Evolutionary conservation across 2,113 vertebrate species (phyloP).

Genomic region (Ictalurus punctatus): DNA sequence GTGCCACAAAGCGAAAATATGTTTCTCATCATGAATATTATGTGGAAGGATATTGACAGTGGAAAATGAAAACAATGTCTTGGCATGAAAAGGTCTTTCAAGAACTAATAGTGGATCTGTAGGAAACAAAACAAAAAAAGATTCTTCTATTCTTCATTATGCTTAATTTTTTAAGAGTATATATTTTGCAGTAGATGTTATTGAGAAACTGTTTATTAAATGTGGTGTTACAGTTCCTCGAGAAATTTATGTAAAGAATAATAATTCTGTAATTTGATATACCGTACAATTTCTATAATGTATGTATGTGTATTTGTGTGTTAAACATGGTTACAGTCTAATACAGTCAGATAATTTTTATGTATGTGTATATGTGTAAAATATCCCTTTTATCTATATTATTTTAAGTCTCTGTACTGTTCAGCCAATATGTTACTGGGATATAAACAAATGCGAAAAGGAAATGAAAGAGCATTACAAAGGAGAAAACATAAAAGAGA

Average conservation of each 20-base stretch:
- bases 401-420: not conserved
- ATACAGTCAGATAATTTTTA: not conserved
- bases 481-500: constrained; percentile 20
- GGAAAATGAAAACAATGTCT: not conserved
- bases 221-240: not conserved
- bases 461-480: constrained; percentile 39
- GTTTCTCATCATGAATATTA: not conserved
- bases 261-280: not conserved
- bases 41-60: not conserved
- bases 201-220: not conserved
- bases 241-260: not conserved
- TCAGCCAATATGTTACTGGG: not conserved
- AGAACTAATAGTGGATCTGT: not conserved
- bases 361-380: not conserved
- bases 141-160: not conserved
- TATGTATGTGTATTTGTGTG: not conserved
- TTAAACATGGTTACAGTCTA: not conserved
- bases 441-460: constrained; percentile 36
- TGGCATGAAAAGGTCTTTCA: not conserved
- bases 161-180: not conserved
- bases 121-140: not conserved
- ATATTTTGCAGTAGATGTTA: not conserved
- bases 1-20: not conserved
- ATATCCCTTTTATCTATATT: not conserved
- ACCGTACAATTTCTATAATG: not conserved